Base-by-base conservation (phyloP, 2,888 invertebrate genomes). In the Pocota personata region DNA sequence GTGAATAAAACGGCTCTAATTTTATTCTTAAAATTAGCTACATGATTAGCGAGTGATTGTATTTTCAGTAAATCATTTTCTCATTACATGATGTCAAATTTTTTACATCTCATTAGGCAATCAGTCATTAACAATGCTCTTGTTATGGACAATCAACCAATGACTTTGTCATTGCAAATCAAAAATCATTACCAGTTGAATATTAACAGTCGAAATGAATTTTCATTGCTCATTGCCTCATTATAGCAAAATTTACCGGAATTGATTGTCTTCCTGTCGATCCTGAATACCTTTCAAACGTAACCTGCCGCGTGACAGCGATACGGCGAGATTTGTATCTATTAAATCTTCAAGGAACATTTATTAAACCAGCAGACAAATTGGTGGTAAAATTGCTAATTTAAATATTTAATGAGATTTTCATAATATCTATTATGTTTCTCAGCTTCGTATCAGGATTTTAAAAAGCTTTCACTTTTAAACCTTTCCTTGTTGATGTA, bases 31-130 rank as follows among this genome's bases (percentile, higher is more conserved):
- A n/a, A 43, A 2, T 10, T n/a, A 10, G 2, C 10, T 37, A 3
- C 1, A 14, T 24, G 24, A 24, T 24, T 24, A 48, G 6, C 8
- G 2, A 2, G 1, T 10, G 7, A 8, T 12, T 4, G 0, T 2
- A 21, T 10, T 48, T 48, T 21, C 12, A 21, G 10, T 7, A 46
- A 1, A 46, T 46, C 1, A 46, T 46, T 46, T 46, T 2, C 7
- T 10, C 48, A 48, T 48, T 10, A 48, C 10, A 19, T 12, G 35
- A 7, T 35, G 16, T 12, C 8, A 7, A 52, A 27, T 24, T 3
- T 5, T 57, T 21, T 24, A 60, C 60, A 60, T 40, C 60, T 60
- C 60, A 60, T 60, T 60, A 60, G 40, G 60, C 60, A 60, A 40
- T 40, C 40, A 32, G 24, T n/a, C 14, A 30, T 40, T 40, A 60